Conservation (phyloP, 2,797 vertebrate species). For the Rhyacichthys aspro region DNA sequence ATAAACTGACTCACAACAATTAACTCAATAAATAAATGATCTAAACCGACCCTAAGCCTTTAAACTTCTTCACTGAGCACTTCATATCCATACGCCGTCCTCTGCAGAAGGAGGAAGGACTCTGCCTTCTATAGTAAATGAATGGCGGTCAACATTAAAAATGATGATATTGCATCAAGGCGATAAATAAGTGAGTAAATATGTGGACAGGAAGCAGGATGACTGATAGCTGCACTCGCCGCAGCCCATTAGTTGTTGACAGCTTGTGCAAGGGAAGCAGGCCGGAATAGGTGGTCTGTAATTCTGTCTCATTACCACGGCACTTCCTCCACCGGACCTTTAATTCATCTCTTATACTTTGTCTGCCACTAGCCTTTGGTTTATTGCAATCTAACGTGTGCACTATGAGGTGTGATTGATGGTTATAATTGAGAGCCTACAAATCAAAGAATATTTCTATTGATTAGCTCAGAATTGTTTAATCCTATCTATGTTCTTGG, state of each 20-base stretch:
- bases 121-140: slow-evolving; percentile 35
- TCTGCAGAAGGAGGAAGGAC: slow-evolving; percentile 28
- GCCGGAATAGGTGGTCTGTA: slow-evolving; percentile 80
- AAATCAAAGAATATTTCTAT: slow-evolving; percentile 91
- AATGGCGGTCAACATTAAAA: slow-evolving; percentile 74
- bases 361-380: slow-evolving; percentile 91
- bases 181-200: slow-evolving; percentile 84
- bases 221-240: slow-evolving; percentile 76
- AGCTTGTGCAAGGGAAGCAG: slow-evolving; percentile 78
- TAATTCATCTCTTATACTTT: slow-evolving; percentile 97
- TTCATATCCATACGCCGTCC: slow-evolving; percentile 26
- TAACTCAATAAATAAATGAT: no score
- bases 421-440: slow-evolving; percentile 85
- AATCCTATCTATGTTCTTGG: slow-evolving; percentile 96
- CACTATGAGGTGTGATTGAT: slow-evolving; percentile 94
- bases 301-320: slow-evolving; percentile 90
- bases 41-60: no score
- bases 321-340: slow-evolving; percentile 86
- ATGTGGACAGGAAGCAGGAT: slow-evolving; percentile 80
- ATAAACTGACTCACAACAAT: no score
- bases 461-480: slow-evolving; percentile 98
- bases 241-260: slow-evolving; percentile 85
- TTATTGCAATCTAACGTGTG: slow-evolving; percentile 93
- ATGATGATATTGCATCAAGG: slow-evolving; percentile 82
- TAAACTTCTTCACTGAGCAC: no score